These are phyloP conservation scores for Vanessa tameamea DNA, from an alignment of 1,140 invertebrate genomes.

Conservation along the genomic window DNA sequence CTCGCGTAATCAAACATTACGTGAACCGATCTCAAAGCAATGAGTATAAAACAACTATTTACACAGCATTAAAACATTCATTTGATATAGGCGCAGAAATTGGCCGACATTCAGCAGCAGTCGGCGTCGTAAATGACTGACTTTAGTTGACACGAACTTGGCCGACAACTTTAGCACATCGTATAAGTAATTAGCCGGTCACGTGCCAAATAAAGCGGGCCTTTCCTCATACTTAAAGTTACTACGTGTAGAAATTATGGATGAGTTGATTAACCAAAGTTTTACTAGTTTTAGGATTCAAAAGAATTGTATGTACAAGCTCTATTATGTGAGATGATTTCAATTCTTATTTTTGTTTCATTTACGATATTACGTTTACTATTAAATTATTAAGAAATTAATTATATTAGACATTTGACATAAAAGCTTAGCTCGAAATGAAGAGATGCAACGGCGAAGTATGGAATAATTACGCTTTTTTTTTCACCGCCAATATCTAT, in stretches of 20 bases:
- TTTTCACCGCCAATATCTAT: no score
- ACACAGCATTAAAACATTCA: conserved; percentile 4
- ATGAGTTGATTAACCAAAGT: conserved; percentile 25
- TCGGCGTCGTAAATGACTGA: conserved; percentile 27
- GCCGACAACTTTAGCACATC: conserved; percentile 36
- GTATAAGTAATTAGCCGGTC: conserved; percentile 39
- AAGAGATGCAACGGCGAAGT: no score
- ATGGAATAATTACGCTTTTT: no score
- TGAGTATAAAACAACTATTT: conserved; percentile 13
- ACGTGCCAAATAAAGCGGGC: conserved; percentile 34
- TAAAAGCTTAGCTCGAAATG: no score
- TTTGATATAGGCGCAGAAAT: conserved; percentile 15
- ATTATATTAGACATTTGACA: no score
- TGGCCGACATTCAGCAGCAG: conserved; percentile 34
- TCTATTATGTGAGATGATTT: no score
- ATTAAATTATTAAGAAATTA: no score
- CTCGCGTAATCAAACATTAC: not conserved
- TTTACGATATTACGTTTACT: no score
- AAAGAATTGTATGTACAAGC: no score
- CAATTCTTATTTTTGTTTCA: no score
- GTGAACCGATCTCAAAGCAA: not conserved
- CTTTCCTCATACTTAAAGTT: conserved; percentile 33
- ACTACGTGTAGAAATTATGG: conserved; percentile 35
- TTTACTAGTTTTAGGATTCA: not conserved
- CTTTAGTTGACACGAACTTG: conserved; percentile 36